phyloP scores from a whole-genome alignment of 2,888 invertebrate genomes.

The Orchesellides sinensis region DNA sequence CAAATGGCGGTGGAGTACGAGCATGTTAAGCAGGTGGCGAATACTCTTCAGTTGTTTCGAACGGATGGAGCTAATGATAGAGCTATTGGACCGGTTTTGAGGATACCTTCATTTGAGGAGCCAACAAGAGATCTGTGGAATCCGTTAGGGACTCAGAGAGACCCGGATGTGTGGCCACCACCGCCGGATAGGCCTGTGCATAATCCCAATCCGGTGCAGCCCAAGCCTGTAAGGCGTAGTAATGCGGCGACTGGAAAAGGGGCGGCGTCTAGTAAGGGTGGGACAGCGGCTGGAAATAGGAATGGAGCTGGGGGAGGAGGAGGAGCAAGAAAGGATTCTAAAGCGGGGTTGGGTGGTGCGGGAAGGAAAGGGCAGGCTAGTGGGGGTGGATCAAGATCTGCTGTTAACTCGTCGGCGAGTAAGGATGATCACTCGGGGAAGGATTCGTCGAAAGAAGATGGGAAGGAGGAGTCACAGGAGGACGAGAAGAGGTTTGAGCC shows the following conservation, averaged over 20 bases:
- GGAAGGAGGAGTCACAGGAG: conserved; percentile 79
- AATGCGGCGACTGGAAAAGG: conserved; percentile 49
- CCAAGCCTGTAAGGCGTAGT: conserved; percentile 59
- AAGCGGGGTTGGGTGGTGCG: conserved; percentile 21
- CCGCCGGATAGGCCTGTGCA: conserved; percentile 77
- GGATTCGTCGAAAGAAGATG: conserved; percentile 77
- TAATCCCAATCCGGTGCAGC: conserved; percentile 38
- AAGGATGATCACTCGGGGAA: conserved; percentile 14
- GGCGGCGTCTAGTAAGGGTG: conserved; percentile 44
- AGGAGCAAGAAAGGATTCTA: conserved; percentile 53
- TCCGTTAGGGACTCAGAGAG: conserved; percentile 79
- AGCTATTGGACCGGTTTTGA: conserved; percentile 72
- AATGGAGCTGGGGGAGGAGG: conserved; percentile 44
- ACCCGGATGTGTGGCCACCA: conserved; percentile 80
- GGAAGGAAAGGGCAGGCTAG: conserved; percentile 45
- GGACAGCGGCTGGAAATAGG: conserved; percentile 37
- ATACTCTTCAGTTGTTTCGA: conserved; percentile 87
- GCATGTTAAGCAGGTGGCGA: conserved; percentile 89
- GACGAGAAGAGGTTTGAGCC: conserved; percentile 93
- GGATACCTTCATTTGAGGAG: conserved; percentile 79
- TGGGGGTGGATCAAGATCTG: conserved; percentile 28
- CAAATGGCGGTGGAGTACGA: conserved; percentile 94
- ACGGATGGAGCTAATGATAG: conserved; percentile 80
- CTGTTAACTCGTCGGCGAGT: background rate
- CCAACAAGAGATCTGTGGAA: conserved; percentile 88